Base-by-base conservation (phyloP, 1,140 invertebrate species). In the Oryctes rhinoceros region DNA sequence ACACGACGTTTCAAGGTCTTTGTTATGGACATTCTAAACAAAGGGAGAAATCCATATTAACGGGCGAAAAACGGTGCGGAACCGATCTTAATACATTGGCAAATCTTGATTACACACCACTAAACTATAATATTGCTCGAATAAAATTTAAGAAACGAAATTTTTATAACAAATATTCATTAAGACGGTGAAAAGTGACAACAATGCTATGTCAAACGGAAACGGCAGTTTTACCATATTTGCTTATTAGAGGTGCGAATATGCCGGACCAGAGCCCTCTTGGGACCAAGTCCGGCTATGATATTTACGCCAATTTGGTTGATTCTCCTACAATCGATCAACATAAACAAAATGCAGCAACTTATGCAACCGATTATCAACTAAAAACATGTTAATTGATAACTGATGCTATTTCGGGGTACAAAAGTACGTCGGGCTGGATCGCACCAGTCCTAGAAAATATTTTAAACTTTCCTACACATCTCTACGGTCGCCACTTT, bases 1-100 rank as follows among this genome's bases (percentile, higher is more conserved):
- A 83, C 84, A 86, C 84, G 85, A 86, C 85, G 86, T 87, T 86
- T 86, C 86, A 86, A 85, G 84, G 83, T 84, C 84, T 83, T 80
- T 48, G 48, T 82, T 84, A 81, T 83, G 80, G 80, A 78, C 78
- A 49, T 79, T 67, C 62, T 53, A 81, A 77, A 81, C 78, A 65
- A 82, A 18, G 79, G 62, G 74, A 74, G 81, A 80, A 79, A 78
- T 74, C 48, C 10, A 35, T 76, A 79, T 79, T 80, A 65, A 11
- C 48, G 10, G 20, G 6, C 77, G 67, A 48, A 76, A 76, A 39
- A 44, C 18, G 13, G 2, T n/a, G 13, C 35, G 4, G 49, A 53
- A 24, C 35, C 48, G 75, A 47, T 76, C 9, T 20, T 47, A 48
- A 76, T 76, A 76, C 10, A 35, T 76, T 24, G 3, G 11, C 9